A percentile compares a stretch with the other conserved stretches of the same genome.
Evolutionary conservation across 2,113 vertebrate species (phyloP).

Genomic region (Dicerorhinus sumatrensis): DNA sequence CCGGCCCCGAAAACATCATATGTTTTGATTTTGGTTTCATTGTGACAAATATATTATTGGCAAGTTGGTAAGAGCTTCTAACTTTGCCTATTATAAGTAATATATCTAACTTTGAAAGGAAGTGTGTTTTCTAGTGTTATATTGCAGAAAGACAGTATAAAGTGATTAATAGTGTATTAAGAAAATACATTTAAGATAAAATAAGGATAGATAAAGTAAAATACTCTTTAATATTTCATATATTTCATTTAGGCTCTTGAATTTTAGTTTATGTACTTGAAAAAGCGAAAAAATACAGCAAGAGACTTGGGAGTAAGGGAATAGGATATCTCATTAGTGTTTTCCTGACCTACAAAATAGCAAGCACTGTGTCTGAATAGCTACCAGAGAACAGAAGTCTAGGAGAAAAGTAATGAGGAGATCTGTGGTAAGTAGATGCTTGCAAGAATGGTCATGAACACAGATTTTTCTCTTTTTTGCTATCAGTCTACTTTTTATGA

Average conservation of each 20-base stretch:
- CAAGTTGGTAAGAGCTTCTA: background rate
- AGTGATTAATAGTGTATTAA: background rate
- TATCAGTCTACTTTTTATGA: background rate
- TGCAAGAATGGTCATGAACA: background rate
- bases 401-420: background rate
- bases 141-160: background rate
- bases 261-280: conserved; percentile 24
- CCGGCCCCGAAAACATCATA: no score
- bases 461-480: background rate
- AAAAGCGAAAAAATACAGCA: background rate
- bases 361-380: background rate
- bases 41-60: background rate
- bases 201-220: background rate
- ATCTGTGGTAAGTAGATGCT: background rate
- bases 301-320: background rate
- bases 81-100: background rate
- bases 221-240: conserved; percentile 10
- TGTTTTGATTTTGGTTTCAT: background rate
- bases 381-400: background rate
- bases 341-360: background rate
- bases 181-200: background rate
- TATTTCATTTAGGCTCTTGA: background rate
- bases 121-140: background rate
- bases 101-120: conserved; percentile 1
- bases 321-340: background rate